These are phyloP conservation scores for Sylvia atricapilla DNA, from an alignment of 2,113 vertebrate genomes.

Conservation along the genomic window DNA sequence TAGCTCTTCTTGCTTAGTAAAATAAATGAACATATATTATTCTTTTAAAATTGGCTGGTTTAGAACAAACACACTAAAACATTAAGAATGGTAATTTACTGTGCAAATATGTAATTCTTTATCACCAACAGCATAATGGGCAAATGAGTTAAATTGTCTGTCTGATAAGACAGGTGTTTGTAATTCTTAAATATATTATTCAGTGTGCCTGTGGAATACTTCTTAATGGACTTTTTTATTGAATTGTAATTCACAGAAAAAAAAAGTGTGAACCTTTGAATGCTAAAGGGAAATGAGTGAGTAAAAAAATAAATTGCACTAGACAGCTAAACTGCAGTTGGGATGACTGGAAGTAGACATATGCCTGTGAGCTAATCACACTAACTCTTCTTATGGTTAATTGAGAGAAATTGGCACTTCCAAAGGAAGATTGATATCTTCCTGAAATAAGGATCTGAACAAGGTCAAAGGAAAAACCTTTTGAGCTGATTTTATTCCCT, in stretches of 20 bases:
- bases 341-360: not conserved
- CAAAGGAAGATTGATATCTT: not conserved
- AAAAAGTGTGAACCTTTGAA: not conserved
- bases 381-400: constrained; percentile 4
- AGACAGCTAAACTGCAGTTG: not conserved
- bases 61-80: not conserved
- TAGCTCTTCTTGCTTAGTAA: not conserved
- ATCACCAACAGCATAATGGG: not conserved
- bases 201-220: not conserved
- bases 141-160: not conserved
- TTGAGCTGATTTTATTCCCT: not conserved
- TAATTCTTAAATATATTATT: not conserved
- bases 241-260: not conserved
- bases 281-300: not conserved
- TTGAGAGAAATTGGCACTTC: constrained; percentile 4
- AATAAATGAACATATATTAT: not conserved
- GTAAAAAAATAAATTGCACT: not conserved
- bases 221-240: not conserved
- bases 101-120: not conserved
- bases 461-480: not conserved
- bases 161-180: not conserved
- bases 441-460: not conserved
- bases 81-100: not conserved
- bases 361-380: not conserved
- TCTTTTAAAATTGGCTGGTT: not conserved